phyloP scores from a whole-genome alignment of 2,113 vertebrate genomes.

The Gasterosteus nipponicus region DNA sequence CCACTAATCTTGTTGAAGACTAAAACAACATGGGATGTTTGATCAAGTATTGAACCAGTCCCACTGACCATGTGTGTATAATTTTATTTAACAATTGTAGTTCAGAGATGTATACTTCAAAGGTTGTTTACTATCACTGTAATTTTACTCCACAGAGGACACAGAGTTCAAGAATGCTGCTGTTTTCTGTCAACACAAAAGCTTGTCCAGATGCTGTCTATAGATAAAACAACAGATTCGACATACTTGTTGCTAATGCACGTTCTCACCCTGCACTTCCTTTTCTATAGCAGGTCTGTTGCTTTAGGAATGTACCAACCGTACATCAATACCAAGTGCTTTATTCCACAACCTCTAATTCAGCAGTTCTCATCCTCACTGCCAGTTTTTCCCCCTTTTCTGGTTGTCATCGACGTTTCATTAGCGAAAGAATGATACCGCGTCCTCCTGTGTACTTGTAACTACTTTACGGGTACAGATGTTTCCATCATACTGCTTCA shows the following conservation, averaged over 20 bases:
- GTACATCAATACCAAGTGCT: constrained; percentile 56
- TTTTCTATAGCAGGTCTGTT: neutral
- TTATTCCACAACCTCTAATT: constrained; percentile 44
- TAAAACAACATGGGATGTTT: neutral
- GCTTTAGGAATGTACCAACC: constrained; percentile 3
- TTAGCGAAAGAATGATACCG: constrained; percentile 40
- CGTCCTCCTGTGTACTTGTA: neutral
- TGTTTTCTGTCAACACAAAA: neutral
- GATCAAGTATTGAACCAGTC: neutral
- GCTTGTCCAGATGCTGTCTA: neutral
- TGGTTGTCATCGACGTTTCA: neutral
- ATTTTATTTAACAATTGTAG: too few species aligned
- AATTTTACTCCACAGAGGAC: neutral
- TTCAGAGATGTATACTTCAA: too few species aligned
- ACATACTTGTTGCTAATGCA: neutral
- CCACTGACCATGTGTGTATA: neutral
- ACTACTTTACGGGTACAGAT: neutral
- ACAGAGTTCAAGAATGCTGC: constrained; percentile 25
- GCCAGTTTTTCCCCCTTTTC: neutral
- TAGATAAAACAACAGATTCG: neutral
- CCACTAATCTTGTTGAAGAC: neutral
- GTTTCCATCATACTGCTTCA: constrained; percentile 6
- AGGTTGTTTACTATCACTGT: neutral
- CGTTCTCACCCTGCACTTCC: neutral
- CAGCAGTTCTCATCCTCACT: neutral